Conservation (phyloP, 2,113 vertebrate species). For the Geococcyx californianus region DNA sequence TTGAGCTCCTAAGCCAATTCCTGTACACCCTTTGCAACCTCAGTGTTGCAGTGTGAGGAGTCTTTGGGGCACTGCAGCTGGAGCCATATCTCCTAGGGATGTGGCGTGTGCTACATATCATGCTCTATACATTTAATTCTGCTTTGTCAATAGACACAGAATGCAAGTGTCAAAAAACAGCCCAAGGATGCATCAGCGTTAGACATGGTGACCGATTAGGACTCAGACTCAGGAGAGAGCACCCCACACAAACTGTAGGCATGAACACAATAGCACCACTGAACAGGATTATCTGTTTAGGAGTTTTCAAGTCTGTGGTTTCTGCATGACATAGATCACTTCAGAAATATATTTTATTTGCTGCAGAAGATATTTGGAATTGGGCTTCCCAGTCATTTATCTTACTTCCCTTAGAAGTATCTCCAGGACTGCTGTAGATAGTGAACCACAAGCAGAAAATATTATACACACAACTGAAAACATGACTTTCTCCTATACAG, state of each 20-base stretch:
- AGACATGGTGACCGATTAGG: background rate
- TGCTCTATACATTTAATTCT: background rate
- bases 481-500: background rate
- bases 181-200: background rate
- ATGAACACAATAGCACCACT: background rate
- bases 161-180: background rate
- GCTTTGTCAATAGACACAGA: background rate
- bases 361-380: background rate
- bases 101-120: background rate
- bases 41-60: background rate
- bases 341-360: background rate
- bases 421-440: background rate
- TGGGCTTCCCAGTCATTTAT: background rate
- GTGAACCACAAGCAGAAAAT: background rate
- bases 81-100: background rate
- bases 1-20: background rate
- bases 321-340: background rate
- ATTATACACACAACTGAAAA: background rate
- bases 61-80: background rate
- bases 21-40: background rate
- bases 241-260: background rate
- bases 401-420: background rate
- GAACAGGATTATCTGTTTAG: background rate
- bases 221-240: background rate
- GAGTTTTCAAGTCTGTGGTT: background rate